Evolutionary conservation across 2,888 invertebrate genomes (phyloP).

Genomic region (Heterodera filipjevi): DNA sequence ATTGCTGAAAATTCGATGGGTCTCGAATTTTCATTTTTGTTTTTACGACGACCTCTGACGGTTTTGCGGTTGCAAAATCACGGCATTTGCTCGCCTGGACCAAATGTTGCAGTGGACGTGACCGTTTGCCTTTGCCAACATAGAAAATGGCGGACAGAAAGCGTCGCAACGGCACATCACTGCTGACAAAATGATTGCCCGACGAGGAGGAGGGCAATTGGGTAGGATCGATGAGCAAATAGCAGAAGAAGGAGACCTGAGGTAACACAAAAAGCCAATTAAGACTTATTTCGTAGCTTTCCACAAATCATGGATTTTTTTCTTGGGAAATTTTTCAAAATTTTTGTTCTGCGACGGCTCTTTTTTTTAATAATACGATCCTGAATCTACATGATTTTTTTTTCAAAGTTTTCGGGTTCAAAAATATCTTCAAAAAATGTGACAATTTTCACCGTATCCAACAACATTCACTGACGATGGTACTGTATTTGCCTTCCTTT

Average conservation of each 20-base stretch:
- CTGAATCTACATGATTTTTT: no score
- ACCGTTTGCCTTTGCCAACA: conserved; percentile 88
- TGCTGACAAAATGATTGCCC: background rate
- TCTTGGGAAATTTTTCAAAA: no score
- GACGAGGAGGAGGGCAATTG: background rate
- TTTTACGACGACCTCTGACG: conserved; percentile 5
- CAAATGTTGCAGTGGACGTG: conserved; percentile 85
- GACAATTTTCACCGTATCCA: no score
- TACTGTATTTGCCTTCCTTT: background rate
- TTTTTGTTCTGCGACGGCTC: no score
- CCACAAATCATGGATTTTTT: no score
- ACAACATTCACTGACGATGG: no score
- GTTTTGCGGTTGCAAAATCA: conserved; percentile 31
- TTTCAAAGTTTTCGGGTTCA: no score
- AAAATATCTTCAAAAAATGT: no score
- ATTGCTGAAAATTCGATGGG: conserved; percentile 37
- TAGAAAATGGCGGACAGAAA: conserved; percentile 90
- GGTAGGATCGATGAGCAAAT: conserved; percentile 55
- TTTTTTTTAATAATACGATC: no score
- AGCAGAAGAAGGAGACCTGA: conserved; percentile 50
- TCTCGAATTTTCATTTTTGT: no score
- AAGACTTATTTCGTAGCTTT: no score
- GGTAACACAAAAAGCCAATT: no score
- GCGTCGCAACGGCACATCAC: conserved; percentile 72
- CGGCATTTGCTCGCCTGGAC: conserved; percentile 78